These are phyloP conservation scores for Chromobotia macracanthus DNA, from an alignment of 2,797 vertebrate species.

Conservation along the genomic window DNA sequence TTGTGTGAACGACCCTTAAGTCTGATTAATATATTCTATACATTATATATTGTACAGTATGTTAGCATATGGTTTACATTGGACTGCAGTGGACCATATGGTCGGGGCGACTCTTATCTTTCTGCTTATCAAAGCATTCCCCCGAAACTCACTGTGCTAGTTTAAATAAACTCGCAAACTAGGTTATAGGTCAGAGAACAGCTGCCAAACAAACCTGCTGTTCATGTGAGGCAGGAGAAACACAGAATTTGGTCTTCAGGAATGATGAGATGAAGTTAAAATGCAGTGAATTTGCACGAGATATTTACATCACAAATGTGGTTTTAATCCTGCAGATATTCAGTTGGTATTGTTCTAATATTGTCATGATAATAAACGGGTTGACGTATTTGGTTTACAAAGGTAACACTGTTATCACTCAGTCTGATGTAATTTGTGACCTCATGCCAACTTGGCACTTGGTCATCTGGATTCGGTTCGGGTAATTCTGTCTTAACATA, in stretches of 20 bases:
- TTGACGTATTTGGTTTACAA: not conserved
- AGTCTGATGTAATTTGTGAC: not conserved
- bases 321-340: not conserved
- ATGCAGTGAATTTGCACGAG: not conserved
- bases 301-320: not conserved
- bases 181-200: constrained; percentile 29
- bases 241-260: not conserved
- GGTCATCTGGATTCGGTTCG: not conserved
- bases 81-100: not conserved
- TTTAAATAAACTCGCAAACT: constrained; percentile 13
- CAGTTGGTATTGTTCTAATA: not conserved
- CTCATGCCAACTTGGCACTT: not conserved
- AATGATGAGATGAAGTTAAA: not conserved
- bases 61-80: not conserved
- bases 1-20: too few relatives aligned
- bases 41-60: not conserved
- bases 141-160: constrained; percentile 23
- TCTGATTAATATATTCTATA: not conserved
- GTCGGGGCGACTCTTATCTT: constrained; percentile 1
- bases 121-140: constrained; percentile 28
- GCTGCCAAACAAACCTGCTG: constrained; percentile 18
- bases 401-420: not conserved
- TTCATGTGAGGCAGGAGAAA: constrained; percentile 1
- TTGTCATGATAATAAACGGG: not conserved
- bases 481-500: not conserved